phyloP scores from a whole-genome alignment of 2,113 vertebrate genomes.

The Spea multiplicata region DNA sequence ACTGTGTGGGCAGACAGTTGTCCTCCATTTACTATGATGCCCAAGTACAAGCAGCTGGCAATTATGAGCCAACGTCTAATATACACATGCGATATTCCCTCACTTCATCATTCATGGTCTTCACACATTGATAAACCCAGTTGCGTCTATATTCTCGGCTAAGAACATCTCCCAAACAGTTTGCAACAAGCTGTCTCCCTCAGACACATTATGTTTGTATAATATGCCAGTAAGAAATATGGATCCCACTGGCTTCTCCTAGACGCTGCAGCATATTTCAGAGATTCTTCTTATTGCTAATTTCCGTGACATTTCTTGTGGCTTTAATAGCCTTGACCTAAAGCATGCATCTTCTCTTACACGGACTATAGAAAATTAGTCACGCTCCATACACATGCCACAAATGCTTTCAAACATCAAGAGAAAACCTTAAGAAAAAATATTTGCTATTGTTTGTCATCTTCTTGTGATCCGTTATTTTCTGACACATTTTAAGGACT shows the following conservation, averaged over 20 bases:
- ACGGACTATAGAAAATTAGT: conserved; percentile 3
- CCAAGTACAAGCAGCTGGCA: no score
- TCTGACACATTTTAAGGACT: background rate
- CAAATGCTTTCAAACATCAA: conserved; percentile 4
- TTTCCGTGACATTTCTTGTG: background rate
- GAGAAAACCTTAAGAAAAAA: conserved; percentile 1
- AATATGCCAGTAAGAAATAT: background rate
- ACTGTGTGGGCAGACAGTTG: no score
- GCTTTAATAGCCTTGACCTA: conserved; percentile 19
- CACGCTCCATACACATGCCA: conserved; percentile 22
- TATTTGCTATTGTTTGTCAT: background rate
- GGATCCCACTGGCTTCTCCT: background rate
- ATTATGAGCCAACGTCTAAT: no score
- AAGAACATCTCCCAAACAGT: background rate
- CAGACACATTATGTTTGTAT: background rate
- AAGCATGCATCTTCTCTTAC: conserved; percentile 25
- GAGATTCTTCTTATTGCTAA: background rate
- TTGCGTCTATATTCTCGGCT: background rate
- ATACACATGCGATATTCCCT: no score
- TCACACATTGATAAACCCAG: background rate
- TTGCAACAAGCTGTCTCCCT: background rate
- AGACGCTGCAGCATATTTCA: conserved; percentile 7
- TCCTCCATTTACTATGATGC: no score
- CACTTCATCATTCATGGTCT: background rate
- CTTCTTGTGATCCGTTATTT: background rate